phyloP scores from a whole-genome alignment of 2,797 vertebrate species.

The Iguana delicatissima region DNA sequence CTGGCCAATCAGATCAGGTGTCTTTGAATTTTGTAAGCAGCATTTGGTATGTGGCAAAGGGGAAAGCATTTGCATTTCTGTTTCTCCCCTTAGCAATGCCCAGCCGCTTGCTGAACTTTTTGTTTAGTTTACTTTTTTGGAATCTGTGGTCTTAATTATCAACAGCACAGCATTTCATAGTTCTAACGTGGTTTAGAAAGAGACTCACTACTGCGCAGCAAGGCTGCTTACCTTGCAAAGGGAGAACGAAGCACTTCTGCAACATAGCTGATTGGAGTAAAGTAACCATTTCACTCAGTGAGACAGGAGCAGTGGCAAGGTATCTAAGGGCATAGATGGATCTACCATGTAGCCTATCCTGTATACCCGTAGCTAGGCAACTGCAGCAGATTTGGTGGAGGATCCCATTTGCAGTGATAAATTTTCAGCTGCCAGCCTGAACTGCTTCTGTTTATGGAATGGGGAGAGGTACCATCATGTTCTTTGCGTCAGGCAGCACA shows the following conservation, averaged over 20 bases:
- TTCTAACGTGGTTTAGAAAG: slow-evolving; percentile 23
- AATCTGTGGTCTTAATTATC: background rate
- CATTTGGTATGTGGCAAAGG: background rate
- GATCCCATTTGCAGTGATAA: background rate
- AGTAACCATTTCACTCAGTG: too few species aligned
- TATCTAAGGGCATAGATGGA: too few species aligned
- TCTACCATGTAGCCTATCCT: too few species aligned
- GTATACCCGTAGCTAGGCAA: too few species aligned
- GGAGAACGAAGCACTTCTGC: too few species aligned
- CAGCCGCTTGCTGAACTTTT: background rate
- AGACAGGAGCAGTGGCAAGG: too few species aligned
- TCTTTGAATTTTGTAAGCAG: background rate
- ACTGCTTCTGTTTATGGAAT: background rate
- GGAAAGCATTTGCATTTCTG: background rate
- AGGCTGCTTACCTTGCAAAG: background rate
- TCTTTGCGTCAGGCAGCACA: background rate
- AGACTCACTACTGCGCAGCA: background rate
- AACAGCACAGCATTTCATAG: background rate
- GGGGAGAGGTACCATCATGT: background rate
- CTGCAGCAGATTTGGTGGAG: too few species aligned
- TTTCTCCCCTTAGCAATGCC: background rate
- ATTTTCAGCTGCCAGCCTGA: background rate
- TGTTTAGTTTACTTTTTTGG: background rate
- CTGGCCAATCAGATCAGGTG: background rate
- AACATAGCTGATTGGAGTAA: too few species aligned